A percentile compares a stretch with the other conserved stretches of the same genome.
phyloP scores from a whole-genome alignment of 2,113 vertebrate species.

The Sciurus niger region DNA sequence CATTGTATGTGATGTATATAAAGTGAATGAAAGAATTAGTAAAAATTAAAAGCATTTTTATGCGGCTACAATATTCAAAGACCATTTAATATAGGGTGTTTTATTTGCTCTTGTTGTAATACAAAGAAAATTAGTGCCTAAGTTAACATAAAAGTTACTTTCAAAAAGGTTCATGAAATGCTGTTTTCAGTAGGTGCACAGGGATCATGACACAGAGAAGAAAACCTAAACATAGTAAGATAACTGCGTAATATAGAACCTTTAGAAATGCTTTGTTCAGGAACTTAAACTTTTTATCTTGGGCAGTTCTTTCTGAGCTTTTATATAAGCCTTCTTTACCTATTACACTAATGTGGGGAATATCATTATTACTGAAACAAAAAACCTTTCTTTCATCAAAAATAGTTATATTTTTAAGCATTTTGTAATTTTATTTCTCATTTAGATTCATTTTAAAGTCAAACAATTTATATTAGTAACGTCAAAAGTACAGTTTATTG shows the following conservation, averaged over 20 bases:
- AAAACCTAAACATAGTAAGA: background rate
- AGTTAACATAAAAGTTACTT: constrained; percentile 9
- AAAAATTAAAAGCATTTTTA: background rate
- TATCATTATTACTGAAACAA: constrained; percentile 26
- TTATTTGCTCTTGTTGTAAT: background rate
- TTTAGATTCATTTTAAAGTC: constrained; percentile 61
- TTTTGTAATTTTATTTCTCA: constrained; percentile 29
- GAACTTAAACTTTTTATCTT: constrained; percentile 21
- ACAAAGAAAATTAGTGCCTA: background rate
- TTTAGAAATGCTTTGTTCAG: constrained; percentile 16
- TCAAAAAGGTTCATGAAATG: background rate
- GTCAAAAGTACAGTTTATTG: constrained; percentile 27
- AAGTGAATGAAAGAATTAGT: background rate
- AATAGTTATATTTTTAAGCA: constrained; percentile 49
- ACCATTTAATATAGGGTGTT: background rate
- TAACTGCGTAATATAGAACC: background rate
- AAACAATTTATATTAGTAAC: constrained; percentile 29
- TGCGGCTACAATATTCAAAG: background rate
- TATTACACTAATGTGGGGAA: constrained; percentile 4
- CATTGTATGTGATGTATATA: background rate
- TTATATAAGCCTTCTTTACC: background rate
- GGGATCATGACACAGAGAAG: background rate
- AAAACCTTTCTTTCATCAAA: constrained; percentile 16
- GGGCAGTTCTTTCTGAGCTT: background rate
- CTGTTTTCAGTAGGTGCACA: background rate